Percentiles rank a stretch among this genome's conserved stretches.
Conservation (phyloP, 1,140 invertebrate species). For the Arion vulgaris region DNA sequence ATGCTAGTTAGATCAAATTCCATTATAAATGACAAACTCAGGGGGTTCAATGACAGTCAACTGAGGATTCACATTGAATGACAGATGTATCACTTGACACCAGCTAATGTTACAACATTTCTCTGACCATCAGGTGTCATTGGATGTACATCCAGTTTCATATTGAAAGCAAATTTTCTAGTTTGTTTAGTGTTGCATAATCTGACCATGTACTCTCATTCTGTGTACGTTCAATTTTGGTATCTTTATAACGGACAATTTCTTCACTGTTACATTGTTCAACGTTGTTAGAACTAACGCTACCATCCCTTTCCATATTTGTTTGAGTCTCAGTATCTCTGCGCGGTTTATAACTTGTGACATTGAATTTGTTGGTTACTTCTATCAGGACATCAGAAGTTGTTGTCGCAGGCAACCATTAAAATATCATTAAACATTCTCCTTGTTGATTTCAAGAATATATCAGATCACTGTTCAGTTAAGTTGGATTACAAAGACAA, state of each 20-base stretch:
- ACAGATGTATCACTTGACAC: background rate
- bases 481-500: background rate
- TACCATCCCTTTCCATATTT: background rate
- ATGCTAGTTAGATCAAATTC: background rate
- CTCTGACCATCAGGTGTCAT: background rate
- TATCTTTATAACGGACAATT: background rate
- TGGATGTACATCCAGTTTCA: background rate
- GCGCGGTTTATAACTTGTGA: background rate
- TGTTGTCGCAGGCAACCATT: background rate
- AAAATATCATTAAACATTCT: background rate
- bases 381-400: background rate
- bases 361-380: background rate
- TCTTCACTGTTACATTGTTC: background rate
- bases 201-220: background rate
- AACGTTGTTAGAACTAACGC: background rate
- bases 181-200: background rate
- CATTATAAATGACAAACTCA: background rate
- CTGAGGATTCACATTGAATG: background rate
- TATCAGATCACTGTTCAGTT: background rate
- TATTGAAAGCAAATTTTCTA: background rate
- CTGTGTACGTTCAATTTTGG: background rate
- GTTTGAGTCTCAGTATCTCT: background rate
- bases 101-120: background rate
- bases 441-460: background rate
- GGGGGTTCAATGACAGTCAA: background rate